Percentiles rank a stretch among this genome's conserved stretches.
Evolutionary conservation across 2,888 invertebrate species (phyloP).

Genomic region (Drosophila neotestacea): DNA sequence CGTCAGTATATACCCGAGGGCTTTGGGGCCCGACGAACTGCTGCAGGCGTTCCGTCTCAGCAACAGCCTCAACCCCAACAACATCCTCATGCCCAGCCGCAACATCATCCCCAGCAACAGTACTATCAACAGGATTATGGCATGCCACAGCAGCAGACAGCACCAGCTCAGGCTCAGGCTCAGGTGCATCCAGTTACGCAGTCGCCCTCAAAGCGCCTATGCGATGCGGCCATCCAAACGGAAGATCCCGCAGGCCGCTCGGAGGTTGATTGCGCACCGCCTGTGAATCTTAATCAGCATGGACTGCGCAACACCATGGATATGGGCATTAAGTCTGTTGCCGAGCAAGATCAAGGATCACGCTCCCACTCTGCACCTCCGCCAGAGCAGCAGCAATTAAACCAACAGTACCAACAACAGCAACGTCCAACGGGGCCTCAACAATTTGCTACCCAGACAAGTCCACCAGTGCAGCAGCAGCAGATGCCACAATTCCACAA

Average conservation of each 20-base stretch:
- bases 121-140: conserved; percentile 57
- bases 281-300: conserved; percentile 87
- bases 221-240: conserved; percentile 85
- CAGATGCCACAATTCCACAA: conserved; percentile 59
- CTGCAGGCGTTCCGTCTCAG: conserved; percentile 31
- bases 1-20: conserved; percentile 84
- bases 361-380: conserved; percentile 94
- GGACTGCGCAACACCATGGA: conserved; percentile 92
- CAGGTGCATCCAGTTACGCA: conserved; percentile 60
- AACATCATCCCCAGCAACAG: conserved; percentile 50
- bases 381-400: conserved; percentile 83
- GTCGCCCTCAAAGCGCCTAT: conserved; percentile 81
- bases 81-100: conserved; percentile 29
- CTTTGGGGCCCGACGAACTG: conserved; percentile 79
- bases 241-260: conserved; percentile 79
- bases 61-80: conserved; percentile 35
- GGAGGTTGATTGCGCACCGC: conserved; percentile 76
- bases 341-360: conserved; percentile 87
- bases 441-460: conserved; percentile 81
- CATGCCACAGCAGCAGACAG: conserved; percentile 43
- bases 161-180: conserved; percentile 25
- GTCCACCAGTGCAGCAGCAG: conserved; percentile 80
- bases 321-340: conserved; percentile 89
- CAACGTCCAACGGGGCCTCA: conserved; percentile 62
- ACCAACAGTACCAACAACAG: conserved; percentile 64